Evolutionary conservation across 2,888 invertebrate genomes (phyloP).

Genomic region (Villa cingulata): DNA sequence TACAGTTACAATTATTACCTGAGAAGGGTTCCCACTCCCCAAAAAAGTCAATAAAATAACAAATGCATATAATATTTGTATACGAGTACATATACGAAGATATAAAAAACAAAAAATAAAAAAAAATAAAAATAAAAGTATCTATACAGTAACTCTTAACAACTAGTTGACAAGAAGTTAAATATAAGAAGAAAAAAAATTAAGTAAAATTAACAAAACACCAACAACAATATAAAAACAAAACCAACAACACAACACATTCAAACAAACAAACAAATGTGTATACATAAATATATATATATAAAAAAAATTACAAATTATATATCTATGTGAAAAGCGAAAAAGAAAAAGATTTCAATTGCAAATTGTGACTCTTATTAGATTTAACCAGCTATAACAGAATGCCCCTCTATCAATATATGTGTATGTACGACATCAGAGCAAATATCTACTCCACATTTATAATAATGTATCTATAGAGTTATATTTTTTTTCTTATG

Average conservation of each 20-base stretch:
- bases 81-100: background rate
- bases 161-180: slow-evolving; percentile 5
- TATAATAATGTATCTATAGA: too few species aligned
- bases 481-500: too few species aligned
- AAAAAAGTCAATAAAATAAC: background rate
- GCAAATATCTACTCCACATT: background rate
- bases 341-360: background rate
- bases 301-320: too few species aligned
- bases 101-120: background rate
- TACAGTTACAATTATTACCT: slow-evolving; percentile 19
- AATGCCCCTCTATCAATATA: background rate
- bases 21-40: slow-evolving; percentile 7
- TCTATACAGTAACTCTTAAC: slow-evolving; percentile 1
- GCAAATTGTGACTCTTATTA: background rate
- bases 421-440: background rate
- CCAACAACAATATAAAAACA: background rate
- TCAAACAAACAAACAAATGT: too few species aligned
- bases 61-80: background rate
- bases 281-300: too few species aligned
- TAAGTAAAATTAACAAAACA: background rate
- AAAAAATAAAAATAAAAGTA: slow-evolving; percentile 3
- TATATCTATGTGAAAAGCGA: too few species aligned
- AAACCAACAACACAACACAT: too few species aligned
- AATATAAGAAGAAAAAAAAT: background rate
- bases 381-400: background rate